Evolutionary conservation across 2,888 invertebrate genomes (phyloP).

Genomic region (Drosophila emarginata): DNA sequence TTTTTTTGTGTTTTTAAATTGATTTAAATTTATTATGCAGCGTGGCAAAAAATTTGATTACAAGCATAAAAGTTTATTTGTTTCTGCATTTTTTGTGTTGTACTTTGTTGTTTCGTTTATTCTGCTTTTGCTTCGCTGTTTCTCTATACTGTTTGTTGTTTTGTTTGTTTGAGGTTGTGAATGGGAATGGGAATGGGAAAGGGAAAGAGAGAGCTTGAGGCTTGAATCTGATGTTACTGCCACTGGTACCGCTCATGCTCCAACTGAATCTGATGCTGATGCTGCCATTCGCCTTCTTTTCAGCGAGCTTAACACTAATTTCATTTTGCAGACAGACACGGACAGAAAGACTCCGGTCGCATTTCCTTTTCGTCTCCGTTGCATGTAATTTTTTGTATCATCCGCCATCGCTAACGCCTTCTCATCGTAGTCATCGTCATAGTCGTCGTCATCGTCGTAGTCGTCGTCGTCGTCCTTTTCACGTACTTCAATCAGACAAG

Average conservation of each 20-base stretch:
- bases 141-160: conserved; percentile 21
- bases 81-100: conserved; percentile 24
- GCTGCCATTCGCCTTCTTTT: neutral
- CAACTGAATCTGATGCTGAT: conserved; percentile 18
- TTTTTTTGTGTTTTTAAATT: conserved; percentile 38
- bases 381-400: conserved; percentile 17
- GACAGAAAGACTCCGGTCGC: conserved; percentile 6
- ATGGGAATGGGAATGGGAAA: conserved; percentile 27
- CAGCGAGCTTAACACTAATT: conserved; percentile 66
- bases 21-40: conserved; percentile 74
- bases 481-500: conserved; percentile 52
- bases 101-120: conserved; percentile 4
- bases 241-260: neutral
- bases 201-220: neutral
- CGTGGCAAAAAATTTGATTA: conserved; percentile 68
- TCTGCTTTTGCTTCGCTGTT: conserved; percentile 1
- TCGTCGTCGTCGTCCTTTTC: conserved; percentile 26
- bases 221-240: neutral
- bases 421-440: neutral
- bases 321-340: conserved; percentile 53
- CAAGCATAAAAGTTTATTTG: conserved; percentile 75
- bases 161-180: conserved; percentile 27
- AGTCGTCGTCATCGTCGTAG: neutral
- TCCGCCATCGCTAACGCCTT: conserved; percentile 6
- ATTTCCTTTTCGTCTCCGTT: conserved; percentile 15